Conservation (phyloP, 2,113 vertebrate species). For the Saimiri boliviensis region DNA sequence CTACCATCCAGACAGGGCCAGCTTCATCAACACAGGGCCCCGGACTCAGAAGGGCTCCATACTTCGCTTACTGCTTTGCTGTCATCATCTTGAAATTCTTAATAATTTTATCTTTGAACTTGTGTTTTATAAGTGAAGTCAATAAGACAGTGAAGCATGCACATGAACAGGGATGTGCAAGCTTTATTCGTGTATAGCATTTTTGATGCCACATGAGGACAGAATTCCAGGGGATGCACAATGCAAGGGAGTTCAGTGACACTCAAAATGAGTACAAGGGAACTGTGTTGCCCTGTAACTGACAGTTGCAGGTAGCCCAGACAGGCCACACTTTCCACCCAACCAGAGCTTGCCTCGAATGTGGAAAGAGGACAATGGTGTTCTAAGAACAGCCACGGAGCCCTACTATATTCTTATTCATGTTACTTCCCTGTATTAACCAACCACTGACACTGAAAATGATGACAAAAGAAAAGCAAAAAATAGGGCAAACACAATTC, state of each 20-base stretch:
- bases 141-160: fast-evolving
- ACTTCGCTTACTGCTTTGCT: not conserved
- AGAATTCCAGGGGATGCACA: not conserved
- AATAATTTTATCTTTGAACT: not conserved
- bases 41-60: not conserved
- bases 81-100: not conserved
- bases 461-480: not conserved
- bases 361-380: fast-evolving
- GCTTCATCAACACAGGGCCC: fast-evolving
- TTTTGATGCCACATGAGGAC: not conserved
- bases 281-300: fast-evolving
- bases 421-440: not conserved
- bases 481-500: fast-evolving
- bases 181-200: fast-evolving
- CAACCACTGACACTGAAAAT: not conserved
- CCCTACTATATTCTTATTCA: fast-evolving
- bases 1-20: too few species aligned
- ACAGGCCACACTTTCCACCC: not conserved
- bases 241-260: not conserved
- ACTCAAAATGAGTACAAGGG: not conserved
- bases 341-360: not conserved
- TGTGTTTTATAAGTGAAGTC: not conserved
- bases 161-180: not conserved
- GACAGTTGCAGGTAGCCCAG: not conserved
- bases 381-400: not conserved